A percentile compares a stretch with the other conserved stretches of the same genome.
phyloP scores from a whole-genome alignment of 2,113 vertebrate genomes.

The Emydocephalus ijimae region DNA sequence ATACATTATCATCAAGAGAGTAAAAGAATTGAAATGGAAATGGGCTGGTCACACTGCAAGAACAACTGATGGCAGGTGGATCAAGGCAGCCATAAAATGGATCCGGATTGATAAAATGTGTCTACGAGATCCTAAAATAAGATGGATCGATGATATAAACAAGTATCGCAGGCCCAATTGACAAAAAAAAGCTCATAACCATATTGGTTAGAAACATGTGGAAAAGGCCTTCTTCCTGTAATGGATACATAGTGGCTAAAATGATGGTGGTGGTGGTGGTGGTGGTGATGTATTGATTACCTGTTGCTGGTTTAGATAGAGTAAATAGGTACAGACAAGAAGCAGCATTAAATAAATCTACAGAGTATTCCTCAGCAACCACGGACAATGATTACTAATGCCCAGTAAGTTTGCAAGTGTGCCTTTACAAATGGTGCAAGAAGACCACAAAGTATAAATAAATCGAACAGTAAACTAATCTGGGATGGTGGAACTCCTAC shows the following conservation, averaged over 20 bases:
- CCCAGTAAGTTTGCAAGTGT: not conserved
- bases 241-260: not conserved
- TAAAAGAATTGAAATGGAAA: not conserved
- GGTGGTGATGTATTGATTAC: not conserved
- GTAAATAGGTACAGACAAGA: not conserved
- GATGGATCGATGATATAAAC: not conserved
- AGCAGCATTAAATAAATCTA: accelerated
- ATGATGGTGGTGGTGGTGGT: not conserved
- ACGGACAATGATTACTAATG: not conserved
- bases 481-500: not conserved
- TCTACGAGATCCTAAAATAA: not conserved
- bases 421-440: too few relatives aligned
- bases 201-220: not conserved
- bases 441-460: not conserved
- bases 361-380: accelerated
- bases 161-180: not conserved
- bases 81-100: not conserved
- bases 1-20: not conserved
- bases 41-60: not conserved
- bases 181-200: not conserved
- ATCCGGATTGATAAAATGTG: not conserved
- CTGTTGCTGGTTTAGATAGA: not conserved
- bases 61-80: not conserved
- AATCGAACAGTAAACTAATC: not conserved
- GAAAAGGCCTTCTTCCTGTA: not conserved